A percentile compares a stretch with the other conserved stretches of the same genome.
Conservation (phyloP, 2,113 vertebrate species). For the Ochotona curzoniae region DNA sequence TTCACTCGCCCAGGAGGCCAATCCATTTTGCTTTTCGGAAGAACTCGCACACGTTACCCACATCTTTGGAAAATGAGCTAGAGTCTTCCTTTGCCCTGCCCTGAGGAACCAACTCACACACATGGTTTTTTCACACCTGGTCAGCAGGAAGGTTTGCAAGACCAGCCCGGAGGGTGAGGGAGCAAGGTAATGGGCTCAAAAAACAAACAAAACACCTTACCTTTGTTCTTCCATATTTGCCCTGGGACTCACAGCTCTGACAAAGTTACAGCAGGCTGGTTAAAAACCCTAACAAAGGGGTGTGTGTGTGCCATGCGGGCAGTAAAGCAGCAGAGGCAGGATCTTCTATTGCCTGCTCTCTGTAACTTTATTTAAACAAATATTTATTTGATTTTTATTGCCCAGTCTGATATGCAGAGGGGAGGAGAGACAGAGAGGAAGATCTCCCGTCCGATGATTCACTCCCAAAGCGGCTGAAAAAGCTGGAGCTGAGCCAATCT, state of each 20-base stretch:
- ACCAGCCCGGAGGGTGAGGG: neutral
- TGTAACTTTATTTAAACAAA: too few species aligned
- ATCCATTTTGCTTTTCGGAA: conserved; percentile 56
- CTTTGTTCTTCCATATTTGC: conserved; percentile 38
- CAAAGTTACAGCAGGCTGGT: conserved; percentile 19
- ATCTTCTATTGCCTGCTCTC: too few species aligned
- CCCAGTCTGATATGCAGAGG: too few species aligned
- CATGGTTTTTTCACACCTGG: neutral
- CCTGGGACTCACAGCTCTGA: conserved; percentile 35
- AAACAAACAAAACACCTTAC: conserved; percentile 41
- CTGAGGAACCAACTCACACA: neutral
- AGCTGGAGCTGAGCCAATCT: too few species aligned
- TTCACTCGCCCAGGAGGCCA: neutral
- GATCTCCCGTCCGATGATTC: too few species aligned
- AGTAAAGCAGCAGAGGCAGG: too few species aligned
- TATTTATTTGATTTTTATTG: too few species aligned
- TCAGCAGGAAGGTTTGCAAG: neutral
- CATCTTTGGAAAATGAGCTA: conserved; percentile 64
- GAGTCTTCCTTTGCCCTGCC: conserved; percentile 26
- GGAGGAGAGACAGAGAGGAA: too few species aligned
- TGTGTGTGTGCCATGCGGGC: too few species aligned
- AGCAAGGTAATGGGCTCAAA: neutral
- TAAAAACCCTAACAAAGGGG: neutral
- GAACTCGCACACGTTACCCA: conserved; percentile 43
- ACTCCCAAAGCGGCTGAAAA: too few species aligned